These are phyloP conservation scores for Leucania comma DNA, from an alignment of 2,888 invertebrate species.

Conservation along the genomic window DNA sequence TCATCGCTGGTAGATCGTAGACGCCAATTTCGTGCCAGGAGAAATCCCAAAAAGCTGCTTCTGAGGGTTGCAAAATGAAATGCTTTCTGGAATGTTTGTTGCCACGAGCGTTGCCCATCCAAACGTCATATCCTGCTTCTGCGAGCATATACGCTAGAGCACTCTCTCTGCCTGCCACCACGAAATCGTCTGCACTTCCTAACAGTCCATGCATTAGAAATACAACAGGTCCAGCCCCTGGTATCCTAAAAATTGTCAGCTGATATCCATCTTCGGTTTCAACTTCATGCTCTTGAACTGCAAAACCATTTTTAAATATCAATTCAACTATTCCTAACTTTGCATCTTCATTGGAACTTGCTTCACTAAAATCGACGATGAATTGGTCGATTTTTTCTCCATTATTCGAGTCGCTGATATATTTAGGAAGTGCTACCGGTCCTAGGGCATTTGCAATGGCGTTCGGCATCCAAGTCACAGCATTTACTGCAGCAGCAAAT, in stretches of 20 bases:
- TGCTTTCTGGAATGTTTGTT: constrained; percentile 92
- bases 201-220: constrained; percentile 83
- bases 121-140: constrained; percentile 93
- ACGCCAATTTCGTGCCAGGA: constrained; percentile 96
- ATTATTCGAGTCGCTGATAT: constrained; percentile 15
- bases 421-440: background rate
- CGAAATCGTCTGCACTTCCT: constrained; percentile 81
- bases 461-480: constrained; percentile 39
- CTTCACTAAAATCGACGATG: constrained; percentile 21
- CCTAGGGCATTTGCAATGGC: constrained; percentile 31
- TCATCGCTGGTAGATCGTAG: constrained; percentile 94
- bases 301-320: constrained; percentile 75
- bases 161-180: constrained; percentile 76
- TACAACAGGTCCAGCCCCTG: constrained; percentile 72
- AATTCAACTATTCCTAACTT: constrained; percentile 69
- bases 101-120: constrained; percentile 95
- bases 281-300: constrained; percentile 72
- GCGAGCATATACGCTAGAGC: constrained; percentile 87
- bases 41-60: constrained; percentile 91
- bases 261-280: constrained; percentile 78
- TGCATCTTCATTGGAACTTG: constrained; percentile 72
- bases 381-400: constrained; percentile 16
- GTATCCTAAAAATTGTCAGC: constrained; percentile 77
- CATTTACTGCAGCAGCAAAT: constrained; percentile 31
- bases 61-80: constrained; percentile 73